These are phyloP conservation scores for Aix galericulata DNA, from an alignment of 2,113 vertebrate species.

Conservation along the genomic window DNA sequence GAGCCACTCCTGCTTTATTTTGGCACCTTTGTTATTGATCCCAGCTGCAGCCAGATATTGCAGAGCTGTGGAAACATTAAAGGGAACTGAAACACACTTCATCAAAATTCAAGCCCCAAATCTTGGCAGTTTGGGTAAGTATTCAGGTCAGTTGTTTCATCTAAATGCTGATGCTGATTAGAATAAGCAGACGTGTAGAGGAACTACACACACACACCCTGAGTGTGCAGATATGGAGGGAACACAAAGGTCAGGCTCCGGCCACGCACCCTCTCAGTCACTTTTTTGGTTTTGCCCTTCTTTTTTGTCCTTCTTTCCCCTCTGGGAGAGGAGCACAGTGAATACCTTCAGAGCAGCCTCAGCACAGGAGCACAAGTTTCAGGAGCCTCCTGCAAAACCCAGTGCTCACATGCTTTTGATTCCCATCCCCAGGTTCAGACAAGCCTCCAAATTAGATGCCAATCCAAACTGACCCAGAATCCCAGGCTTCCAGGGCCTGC, in stretches of 20 bases:
- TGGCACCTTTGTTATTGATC: constrained; percentile 41
- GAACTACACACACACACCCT: background rate
- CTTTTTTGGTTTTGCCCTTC: background rate
- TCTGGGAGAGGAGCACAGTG: rapidly evolving
- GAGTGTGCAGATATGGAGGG: background rate
- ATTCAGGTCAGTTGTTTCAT: background rate
- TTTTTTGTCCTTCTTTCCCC: no score
- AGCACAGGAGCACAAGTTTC: background rate
- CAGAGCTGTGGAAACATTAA: background rate
- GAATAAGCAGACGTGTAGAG: background rate
- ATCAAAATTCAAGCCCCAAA: background rate
- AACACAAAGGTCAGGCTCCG: background rate
- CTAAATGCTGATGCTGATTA: background rate
- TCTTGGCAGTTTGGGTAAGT: background rate
- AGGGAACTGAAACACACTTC: background rate
- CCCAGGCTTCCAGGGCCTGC: background rate
- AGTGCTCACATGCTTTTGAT: background rate
- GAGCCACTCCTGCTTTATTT: constrained; percentile 50
- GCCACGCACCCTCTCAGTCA: background rate
- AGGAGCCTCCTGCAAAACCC: background rate
- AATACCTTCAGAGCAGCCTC: background rate
- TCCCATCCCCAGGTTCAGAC: background rate
- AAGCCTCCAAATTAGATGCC: background rate
- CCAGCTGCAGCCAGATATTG: constrained; percentile 18
- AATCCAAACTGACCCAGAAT: background rate